Conservation (phyloP, 2,113 vertebrate genomes). For the Clinocottus analis region DNA sequence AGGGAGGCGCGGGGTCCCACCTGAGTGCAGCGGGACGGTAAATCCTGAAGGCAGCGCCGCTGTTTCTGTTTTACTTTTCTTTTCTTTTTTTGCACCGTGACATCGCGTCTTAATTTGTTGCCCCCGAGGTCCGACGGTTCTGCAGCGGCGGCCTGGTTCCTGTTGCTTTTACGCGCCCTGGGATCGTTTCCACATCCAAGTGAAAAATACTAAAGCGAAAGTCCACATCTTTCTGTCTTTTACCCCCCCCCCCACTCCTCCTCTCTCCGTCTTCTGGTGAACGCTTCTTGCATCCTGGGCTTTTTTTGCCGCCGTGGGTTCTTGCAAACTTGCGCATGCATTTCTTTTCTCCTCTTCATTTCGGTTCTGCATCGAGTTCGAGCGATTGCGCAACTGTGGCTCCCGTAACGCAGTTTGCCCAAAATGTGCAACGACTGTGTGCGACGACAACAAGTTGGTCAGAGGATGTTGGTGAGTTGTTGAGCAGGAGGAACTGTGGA, state of each 20-base stretch:
- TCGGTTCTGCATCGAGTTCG: too few species aligned
- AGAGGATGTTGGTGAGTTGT: too few species aligned
- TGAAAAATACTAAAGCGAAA: constrained; percentile 57
- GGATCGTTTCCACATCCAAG: constrained; percentile 61
- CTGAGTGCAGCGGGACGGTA: constrained; percentile 77
- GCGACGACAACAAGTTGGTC: too few species aligned
- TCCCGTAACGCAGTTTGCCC: not conserved
- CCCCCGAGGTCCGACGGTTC: constrained; percentile 52
- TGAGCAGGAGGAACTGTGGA: too few species aligned
- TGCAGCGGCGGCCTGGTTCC: constrained; percentile 66
- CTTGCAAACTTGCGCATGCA: not conserved
- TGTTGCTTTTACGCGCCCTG: constrained; percentile 65
- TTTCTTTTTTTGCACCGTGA: too few species aligned
- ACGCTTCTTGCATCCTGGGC: not conserved
- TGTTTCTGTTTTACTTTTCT: too few species aligned
- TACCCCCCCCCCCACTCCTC: too few species aligned
- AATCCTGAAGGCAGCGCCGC: constrained; percentile 77
- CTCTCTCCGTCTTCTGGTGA: constrained; percentile 6
- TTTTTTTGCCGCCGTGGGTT: not conserved
- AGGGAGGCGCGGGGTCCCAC: constrained; percentile 70
- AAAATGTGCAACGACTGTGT: too few species aligned
- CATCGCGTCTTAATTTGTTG: constrained; percentile 75
- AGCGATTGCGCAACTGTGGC: not conserved
- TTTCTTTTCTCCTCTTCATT: too few species aligned
- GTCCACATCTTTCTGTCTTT: constrained; percentile 45